Conservation (phyloP, 2,797 vertebrate species). For the Lagorchestes hirsutus region DNA sequence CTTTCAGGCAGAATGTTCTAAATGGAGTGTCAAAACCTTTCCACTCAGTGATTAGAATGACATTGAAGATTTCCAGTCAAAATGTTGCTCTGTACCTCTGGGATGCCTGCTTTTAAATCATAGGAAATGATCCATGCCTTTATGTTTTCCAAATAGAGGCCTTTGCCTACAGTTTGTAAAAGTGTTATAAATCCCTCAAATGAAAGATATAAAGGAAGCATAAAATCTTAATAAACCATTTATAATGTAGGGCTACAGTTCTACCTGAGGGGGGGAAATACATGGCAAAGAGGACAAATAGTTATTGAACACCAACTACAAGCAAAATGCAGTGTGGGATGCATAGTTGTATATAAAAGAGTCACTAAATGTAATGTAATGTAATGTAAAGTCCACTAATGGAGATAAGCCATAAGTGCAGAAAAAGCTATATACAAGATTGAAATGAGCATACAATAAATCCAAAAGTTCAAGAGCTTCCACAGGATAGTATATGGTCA, state of each 20-base stretch:
- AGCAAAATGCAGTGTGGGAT: background rate
- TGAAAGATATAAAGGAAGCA: background rate
- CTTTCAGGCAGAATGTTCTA: background rate
- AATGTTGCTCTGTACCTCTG: background rate
- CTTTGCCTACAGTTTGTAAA: background rate
- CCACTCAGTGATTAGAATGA: background rate
- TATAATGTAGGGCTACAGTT: background rate
- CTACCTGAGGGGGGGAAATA: background rate
- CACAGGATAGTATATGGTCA: background rate
- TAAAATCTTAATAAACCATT: background rate
- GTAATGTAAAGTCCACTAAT: no score
- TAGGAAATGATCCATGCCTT: background rate
- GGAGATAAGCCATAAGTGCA: background rate
- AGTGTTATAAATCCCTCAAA: background rate
- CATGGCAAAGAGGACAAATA: background rate
- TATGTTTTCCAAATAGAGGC: background rate
- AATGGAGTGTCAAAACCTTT: constrained; percentile 44
- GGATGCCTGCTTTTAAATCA: background rate
- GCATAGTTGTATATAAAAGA: background rate
- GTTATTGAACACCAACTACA: background rate
- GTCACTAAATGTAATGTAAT: background rate
- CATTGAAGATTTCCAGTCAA: constrained; percentile 8
- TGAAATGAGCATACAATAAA: background rate
- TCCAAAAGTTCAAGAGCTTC: background rate
- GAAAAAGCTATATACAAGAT: background rate